Evolutionary conservation across 1,140 invertebrate species (phyloP).

Genomic region (Copidosoma floridanum): DNA sequence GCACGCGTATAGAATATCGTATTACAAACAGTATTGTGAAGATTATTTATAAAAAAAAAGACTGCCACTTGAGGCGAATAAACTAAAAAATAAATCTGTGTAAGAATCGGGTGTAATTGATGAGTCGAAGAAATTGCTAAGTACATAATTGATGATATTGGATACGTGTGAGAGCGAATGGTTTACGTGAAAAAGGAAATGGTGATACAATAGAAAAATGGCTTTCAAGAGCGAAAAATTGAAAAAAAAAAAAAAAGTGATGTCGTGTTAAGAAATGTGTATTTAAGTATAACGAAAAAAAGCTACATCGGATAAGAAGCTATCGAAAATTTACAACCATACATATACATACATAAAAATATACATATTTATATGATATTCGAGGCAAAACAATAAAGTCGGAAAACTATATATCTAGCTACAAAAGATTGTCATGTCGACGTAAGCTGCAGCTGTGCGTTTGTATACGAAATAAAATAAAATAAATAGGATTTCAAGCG

Average conservation of each 20-base stretch:
- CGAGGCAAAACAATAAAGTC: conserved; percentile 28
- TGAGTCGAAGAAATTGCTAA: conserved; percentile 22
- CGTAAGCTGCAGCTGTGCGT: conserved; percentile 4
- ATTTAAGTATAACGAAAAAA: too few relatives aligned
- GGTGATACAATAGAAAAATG: conserved; percentile 8
- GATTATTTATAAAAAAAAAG: conserved; percentile 47
- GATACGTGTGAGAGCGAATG: conserved; percentile 6
- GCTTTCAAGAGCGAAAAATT: neutral
- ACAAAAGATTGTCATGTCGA: neutral
- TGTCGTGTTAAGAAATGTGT: too few relatives aligned
- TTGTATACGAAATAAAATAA: conserved; percentile 21
- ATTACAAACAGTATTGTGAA: conserved; percentile 56
- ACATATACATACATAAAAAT: too few relatives aligned
- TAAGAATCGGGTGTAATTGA: conserved; percentile 29
- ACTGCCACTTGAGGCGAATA: conserved; percentile 43
- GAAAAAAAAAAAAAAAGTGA: too few relatives aligned
- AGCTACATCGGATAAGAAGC: neutral
- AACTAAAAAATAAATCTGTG: conserved; percentile 30
- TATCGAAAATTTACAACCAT: conserved; percentile 15
- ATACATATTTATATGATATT: conserved; percentile 12
- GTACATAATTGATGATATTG: conserved; percentile 14
- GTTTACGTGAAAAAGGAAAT: conserved; percentile 6
- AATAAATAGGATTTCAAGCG: neutral
- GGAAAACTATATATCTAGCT: too few relatives aligned
- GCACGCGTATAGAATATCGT: conserved; percentile 40